These are phyloP conservation scores for Dolomedes plantarius DNA, from an alignment of 2,888 invertebrate species.

Conservation along the genomic window DNA sequence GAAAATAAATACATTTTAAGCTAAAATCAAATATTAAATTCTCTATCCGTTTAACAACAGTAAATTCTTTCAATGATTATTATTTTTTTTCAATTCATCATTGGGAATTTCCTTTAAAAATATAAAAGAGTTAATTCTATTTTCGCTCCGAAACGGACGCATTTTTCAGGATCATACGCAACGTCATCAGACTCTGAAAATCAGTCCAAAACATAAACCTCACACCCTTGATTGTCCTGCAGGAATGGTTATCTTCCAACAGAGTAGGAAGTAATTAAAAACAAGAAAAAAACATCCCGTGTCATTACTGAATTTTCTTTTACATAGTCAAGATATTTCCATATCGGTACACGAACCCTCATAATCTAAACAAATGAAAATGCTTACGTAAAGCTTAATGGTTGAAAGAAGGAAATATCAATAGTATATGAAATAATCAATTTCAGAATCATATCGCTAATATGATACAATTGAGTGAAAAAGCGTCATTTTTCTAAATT, in stretches of 20 bases:
- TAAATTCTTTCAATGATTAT: no score
- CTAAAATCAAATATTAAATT: no score
- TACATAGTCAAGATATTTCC: not conserved
- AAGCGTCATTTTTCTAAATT: slow-evolving; percentile 64
- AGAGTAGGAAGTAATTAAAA: not conserved
- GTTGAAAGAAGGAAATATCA: not conserved
- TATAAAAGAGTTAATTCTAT: no score
- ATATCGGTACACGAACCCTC: not conserved
- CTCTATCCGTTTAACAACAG: no score
- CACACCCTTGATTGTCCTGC: not conserved
- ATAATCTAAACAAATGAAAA: not conserved
- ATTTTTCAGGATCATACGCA: no score
- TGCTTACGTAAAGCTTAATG: not conserved
- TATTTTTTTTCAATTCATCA: no score
- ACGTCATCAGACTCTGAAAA: no score
- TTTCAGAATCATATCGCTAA: not conserved
- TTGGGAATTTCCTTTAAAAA: no score
- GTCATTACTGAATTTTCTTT: not conserved
- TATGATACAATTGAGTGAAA: slow-evolving; percentile 13
- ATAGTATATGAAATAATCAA: not conserved
- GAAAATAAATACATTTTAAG: no score
- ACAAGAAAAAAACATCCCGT: not conserved
- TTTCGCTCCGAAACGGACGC: no score
- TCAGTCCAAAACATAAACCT: no score
- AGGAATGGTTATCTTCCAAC: not conserved